Evolutionary conservation across 1,140 invertebrate genomes (phyloP).

Genomic region (Hylaeus anthracinus): DNA sequence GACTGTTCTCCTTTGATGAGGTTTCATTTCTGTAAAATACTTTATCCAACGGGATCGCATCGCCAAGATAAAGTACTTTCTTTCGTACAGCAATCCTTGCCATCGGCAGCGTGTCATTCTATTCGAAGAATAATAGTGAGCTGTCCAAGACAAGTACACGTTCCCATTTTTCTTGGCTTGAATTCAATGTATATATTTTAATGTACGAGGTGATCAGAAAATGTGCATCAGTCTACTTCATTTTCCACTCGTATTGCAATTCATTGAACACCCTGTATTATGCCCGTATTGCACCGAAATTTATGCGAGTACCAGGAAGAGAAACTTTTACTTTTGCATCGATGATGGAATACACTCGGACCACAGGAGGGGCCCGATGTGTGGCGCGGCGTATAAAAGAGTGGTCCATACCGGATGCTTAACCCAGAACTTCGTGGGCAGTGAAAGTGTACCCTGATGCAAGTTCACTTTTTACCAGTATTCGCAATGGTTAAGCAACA

Average conservation of each 20-base stretch:
- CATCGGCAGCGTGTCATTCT: too few species aligned
- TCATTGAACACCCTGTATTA: neutral
- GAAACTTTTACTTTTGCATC: slow-evolving; percentile 61
- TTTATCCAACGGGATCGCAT: too few species aligned
- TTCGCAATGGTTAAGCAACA: slow-evolving; percentile 57
- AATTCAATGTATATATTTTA: too few species aligned
- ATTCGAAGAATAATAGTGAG: too few species aligned
- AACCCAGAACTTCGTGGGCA: slow-evolving; percentile 75
- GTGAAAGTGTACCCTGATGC: slow-evolving; percentile 73
- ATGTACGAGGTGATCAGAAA: too few species aligned
- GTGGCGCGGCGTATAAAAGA: slow-evolving; percentile 73
- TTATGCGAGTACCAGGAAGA: slow-evolving; percentile 23
- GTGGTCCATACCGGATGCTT: slow-evolving; percentile 74
- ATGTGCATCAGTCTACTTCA: too few species aligned
- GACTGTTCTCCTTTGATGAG: too few species aligned
- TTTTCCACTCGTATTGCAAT: neutral
- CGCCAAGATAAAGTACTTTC: too few species aligned
- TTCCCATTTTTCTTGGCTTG: too few species aligned
- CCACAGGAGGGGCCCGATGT: slow-evolving; percentile 24
- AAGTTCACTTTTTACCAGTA: slow-evolving; percentile 50
- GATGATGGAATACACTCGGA: slow-evolving; percentile 64
- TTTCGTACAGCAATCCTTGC: too few species aligned
- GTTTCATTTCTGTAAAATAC: too few species aligned
- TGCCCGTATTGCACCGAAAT: slow-evolving; percentile 15
- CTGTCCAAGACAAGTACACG: too few species aligned